Percentiles rank a stretch among this genome's conserved stretches.
These are phyloP conservation scores for Macrosiphum euphorbiae DNA, from an alignment of 2,888 invertebrate genomes.

Conservation along the genomic window DNA sequence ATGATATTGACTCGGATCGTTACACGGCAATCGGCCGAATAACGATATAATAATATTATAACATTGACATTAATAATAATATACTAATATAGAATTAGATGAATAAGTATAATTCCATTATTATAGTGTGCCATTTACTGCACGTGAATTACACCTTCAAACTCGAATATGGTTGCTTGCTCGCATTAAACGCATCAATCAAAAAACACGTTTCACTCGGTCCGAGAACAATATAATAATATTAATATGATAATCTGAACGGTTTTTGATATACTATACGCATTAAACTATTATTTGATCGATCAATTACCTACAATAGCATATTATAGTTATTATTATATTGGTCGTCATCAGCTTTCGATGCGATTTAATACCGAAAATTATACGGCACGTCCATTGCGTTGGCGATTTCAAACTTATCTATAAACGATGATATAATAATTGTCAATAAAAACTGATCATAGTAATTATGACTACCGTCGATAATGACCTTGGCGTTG, in stretches of 20 bases:
- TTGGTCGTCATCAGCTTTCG: neutral
- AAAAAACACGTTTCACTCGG: neutral
- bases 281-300: neutral
- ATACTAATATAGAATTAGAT: neutral
- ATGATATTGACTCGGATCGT: neutral
- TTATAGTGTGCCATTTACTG: neutral
- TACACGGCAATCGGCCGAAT: neutral
- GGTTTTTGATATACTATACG: neutral
- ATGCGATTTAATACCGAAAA: neutral
- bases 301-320: neutral
- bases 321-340: neutral
- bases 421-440: neutral
- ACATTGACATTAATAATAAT: neutral
- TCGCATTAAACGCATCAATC: too few species aligned
- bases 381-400: neutral
- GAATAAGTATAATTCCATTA: neutral
- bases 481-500: constrained; percentile 9
- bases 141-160: neutral
- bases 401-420: neutral
- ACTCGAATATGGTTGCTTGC: neutral
- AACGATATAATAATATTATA: neutral
- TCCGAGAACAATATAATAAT: neutral
- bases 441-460: neutral
- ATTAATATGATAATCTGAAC: neutral
- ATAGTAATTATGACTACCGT: neutral